A percentile compares a stretch with the other conserved stretches of the same genome.
These are phyloP conservation scores for Ceyx margarethae DNA, from an alignment of 2,113 vertebrate species.

Conservation along the genomic window DNA sequence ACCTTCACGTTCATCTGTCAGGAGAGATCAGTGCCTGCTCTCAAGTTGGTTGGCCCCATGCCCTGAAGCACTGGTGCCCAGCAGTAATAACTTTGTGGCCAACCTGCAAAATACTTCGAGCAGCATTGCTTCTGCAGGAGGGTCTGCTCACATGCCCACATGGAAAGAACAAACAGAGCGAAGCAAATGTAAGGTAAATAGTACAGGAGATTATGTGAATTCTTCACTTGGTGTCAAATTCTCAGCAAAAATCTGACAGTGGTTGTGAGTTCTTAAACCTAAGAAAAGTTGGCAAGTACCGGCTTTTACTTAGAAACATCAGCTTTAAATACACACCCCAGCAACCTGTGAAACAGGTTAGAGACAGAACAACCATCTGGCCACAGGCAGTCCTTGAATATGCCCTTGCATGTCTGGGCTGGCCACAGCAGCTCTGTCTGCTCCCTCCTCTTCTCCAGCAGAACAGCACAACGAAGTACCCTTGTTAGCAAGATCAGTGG, in stretches of 20 bases:
- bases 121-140: constrained; percentile 32
- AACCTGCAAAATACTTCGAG: background rate
- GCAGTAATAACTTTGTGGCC: constrained; percentile 31
- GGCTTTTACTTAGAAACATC: background rate
- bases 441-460: background rate
- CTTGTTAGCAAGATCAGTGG: no score
- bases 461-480: background rate
- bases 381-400: background rate
- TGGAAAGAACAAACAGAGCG: background rate
- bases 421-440: fast-evolving
- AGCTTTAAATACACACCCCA: background rate
- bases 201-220: background rate
- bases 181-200: background rate
- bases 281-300: background rate
- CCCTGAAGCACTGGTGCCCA: constrained; percentile 54
- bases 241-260: background rate
- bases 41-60: constrained; percentile 44
- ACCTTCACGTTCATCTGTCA: constrained; percentile 52
- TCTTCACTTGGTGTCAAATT: background rate
- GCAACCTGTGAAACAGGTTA: background rate
- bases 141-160: background rate
- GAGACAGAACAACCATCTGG: background rate
- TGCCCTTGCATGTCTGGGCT: background rate
- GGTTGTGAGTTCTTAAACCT: background rate
- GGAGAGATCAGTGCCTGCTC: constrained; percentile 18